Evolutionary conservation across 2,888 invertebrate genomes (phyloP), one percentile per base, ranked within the genome.

Genomic region (Tanypteryx hageni): DNA sequence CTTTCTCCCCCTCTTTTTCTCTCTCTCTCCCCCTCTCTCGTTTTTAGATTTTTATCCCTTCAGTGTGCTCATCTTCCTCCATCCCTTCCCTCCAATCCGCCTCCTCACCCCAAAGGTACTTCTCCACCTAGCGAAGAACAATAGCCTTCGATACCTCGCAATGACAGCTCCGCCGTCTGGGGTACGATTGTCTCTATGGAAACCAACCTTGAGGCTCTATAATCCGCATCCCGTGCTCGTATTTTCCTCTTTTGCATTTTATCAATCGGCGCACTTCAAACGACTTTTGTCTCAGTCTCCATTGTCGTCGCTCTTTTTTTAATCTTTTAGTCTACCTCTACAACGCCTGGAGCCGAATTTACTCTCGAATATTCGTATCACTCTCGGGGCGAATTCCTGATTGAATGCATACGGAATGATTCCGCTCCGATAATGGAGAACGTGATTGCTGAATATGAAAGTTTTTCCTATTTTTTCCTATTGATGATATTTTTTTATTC

Each of bases 141-240:
- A 83, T 83, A 57, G 31, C 3, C 27, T 13, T 27, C 56, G 18
- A 7, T 31, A n/a, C 83, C 83, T 83, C 83, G 44, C 83, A n/a
- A 83, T 83, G 83, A 83, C 83, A 83, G 83, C 44, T 83, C 11
- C 56, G 83, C 44, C 83, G 83, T 57, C 83, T n/a, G 57, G 83
- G 18, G 83, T 56, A 44, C 44, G 83, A 83, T 83, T 83, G 83
- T 83, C 83, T 83, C 56, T 57, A 44, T 18, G 44, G 18, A 83
- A 83, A 57, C 83, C 10, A 44, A 56, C 83, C 83, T 82, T 27
- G 16, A 27, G 56, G 14, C 31, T 18, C 82, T 83, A 57, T 56
- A 83, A 83, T 83, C 83, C 83, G 31, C 7, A 13, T n/a, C 44
- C 57, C 83, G 57, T 57, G 2, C 56, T 27, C n/a, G 83, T 56